phyloP scores from a whole-genome alignment of 2,113 vertebrate genomes.

The Hippocampus abdominalis region DNA sequence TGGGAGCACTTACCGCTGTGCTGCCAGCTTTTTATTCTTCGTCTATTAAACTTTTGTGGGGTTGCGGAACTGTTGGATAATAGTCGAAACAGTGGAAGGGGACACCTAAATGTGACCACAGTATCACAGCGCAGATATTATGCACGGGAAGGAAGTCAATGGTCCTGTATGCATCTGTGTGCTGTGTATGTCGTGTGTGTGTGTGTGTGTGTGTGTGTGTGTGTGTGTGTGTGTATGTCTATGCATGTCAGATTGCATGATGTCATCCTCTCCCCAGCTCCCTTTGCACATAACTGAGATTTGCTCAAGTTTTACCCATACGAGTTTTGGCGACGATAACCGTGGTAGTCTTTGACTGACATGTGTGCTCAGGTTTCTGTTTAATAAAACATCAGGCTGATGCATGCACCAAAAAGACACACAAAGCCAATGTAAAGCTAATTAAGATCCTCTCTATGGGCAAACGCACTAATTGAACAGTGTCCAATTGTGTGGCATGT shows the following conservation, averaged over 20 bases:
- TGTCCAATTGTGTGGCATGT: neutral
- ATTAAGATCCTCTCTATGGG: neutral
- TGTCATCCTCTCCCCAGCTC: constrained; percentile 32
- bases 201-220: neutral
- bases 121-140: constrained; percentile 68
- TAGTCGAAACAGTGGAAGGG: constrained; percentile 56
- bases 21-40: neutral
- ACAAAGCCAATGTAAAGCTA: neutral
- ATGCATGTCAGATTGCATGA: constrained; percentile 46
- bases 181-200: constrained; percentile 2
- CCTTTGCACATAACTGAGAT: constrained; percentile 21
- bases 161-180: neutral
- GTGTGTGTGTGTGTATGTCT: constrained; percentile 9
- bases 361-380: constrained; percentile 40
- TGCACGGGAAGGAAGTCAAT: constrained; percentile 21
- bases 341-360: constrained; percentile 46
- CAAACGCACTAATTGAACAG: neutral
- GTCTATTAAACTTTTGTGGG: neutral
- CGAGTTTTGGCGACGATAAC: constrained; percentile 51
- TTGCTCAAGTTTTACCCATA: constrained; percentile 37
- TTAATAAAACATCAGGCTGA: constrained; percentile 54
- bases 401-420: neutral
- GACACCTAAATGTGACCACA: constrained; percentile 60
- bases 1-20: neutral
- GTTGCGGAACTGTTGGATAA: constrained; percentile 23